phyloP scores from a whole-genome alignment of 2,113 vertebrate genomes.

The Acinonyx jubatus region DNA sequence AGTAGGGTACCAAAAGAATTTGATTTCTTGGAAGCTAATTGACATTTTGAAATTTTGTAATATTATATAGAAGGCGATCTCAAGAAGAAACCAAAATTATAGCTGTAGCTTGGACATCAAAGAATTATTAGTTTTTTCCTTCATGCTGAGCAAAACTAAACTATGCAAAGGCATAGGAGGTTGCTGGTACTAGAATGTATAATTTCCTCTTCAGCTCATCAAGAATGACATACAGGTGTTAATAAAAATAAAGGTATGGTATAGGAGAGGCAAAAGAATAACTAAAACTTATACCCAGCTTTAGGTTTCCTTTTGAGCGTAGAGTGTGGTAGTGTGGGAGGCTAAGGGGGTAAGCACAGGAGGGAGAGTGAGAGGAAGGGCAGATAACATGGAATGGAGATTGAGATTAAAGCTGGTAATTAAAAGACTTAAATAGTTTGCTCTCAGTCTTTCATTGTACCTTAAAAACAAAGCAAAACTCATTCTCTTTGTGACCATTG shows the following conservation, averaged over 20 bases:
- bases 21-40: neutral
- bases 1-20: neutral
- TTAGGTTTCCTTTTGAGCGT: neutral
- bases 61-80: neutral
- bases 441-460: neutral
- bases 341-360: neutral
- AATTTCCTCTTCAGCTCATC: neutral
- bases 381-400: neutral
- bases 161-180: neutral
- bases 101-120: neutral
- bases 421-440: neutral
- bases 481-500: neutral
- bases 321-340: neutral
- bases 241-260: neutral
- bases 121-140: neutral
- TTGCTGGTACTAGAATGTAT: neutral
- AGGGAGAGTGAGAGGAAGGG: neutral
- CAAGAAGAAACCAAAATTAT: slow-evolving; percentile 20
- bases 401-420: neutral
- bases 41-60: neutral
- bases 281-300: neutral
- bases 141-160: neutral
- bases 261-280: neutral
- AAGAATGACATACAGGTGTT: neutral
- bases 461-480: neutral